A percentile compares a stretch with the other conserved stretches of the same genome.
phyloP scores from a whole-genome alignment of 2,797 vertebrate genomes.

The Karalla daura region DNA sequence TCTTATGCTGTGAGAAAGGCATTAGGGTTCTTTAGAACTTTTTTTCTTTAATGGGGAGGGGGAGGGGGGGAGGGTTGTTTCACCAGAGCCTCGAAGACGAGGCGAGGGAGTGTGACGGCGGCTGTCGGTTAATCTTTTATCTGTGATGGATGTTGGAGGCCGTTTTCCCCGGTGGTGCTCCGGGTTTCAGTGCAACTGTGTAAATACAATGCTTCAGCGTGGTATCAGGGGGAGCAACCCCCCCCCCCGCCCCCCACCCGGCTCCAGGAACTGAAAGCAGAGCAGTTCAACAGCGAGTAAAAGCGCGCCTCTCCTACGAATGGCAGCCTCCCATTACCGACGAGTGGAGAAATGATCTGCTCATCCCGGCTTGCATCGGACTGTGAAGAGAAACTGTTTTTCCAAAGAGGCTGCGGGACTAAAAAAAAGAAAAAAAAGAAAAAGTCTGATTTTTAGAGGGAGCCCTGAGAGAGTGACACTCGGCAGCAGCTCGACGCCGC shows the following conservation, averaged over 20 bases:
- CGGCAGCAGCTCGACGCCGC: constrained; percentile 41
- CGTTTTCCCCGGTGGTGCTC: not conserved
- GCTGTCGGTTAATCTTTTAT: not conserved
- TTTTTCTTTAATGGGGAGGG: too few relatives aligned
- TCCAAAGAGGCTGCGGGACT: constrained; percentile 12
- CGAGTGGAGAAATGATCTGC: too few relatives aligned
- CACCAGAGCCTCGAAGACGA: constrained; percentile 39
- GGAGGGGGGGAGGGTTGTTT: too few relatives aligned
- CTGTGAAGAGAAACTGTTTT: constrained; percentile 4
- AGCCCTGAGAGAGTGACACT: constrained; percentile 64
- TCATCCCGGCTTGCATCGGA: constrained; percentile 23
- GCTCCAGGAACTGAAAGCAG: too few relatives aligned
- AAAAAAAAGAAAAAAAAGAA: constrained; percentile 11
- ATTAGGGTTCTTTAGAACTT: constrained; percentile 59
- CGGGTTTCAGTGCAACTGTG: too few relatives aligned
- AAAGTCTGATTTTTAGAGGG: constrained; percentile 34
- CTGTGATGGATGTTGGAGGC: not conserved
- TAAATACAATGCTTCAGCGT: too few relatives aligned
- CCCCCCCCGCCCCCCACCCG: too few relatives aligned
- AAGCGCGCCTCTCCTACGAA: too few relatives aligned
- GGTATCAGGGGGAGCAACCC: too few relatives aligned
- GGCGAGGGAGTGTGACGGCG: constrained; percentile 22
- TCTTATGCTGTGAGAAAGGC: constrained; percentile 68
- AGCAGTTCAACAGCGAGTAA: too few relatives aligned
- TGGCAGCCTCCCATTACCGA: too few relatives aligned